These are phyloP conservation scores for Caenorhabditis brenneri DNA, from an alignment of 1,140 invertebrate genomes.

Conservation along the genomic window DNA sequence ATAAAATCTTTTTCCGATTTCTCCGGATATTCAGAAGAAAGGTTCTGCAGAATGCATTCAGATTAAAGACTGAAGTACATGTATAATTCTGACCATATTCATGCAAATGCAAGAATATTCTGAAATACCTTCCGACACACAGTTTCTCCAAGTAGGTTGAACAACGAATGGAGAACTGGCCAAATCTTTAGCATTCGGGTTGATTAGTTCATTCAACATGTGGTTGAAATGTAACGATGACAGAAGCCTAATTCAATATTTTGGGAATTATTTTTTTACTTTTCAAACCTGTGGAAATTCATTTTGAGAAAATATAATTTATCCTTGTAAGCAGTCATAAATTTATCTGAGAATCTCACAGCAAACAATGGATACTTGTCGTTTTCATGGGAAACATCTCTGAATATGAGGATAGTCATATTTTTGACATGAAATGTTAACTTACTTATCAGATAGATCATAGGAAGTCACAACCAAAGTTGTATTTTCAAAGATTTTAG, in stretches of 20 bases:
- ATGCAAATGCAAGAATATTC: background rate
- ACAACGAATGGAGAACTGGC: background rate
- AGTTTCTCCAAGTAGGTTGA: background rate
- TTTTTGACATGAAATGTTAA: too few relatives aligned
- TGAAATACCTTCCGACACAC: background rate
- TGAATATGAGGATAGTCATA: background rate
- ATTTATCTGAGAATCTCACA: background rate
- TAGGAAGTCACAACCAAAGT: background rate
- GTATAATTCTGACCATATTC: background rate
- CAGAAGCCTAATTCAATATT: too few relatives aligned
- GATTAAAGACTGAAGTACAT: background rate
- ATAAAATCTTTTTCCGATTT: background rate
- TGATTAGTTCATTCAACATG: background rate
- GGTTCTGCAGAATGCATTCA: background rate
- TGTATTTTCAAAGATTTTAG: background rate
- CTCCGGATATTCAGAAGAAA: background rate
- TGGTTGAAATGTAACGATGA: background rate
- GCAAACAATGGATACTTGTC: background rate
- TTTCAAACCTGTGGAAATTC: background rate
- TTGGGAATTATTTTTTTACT: background rate
- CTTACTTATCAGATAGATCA: background rate
- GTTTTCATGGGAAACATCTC: background rate
- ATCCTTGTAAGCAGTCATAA: background rate
- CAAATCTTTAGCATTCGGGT: background rate
- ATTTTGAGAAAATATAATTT: background rate